Evolutionary conservation across 2,888 invertebrate species (phyloP).

Genomic region (Ectemnius lituratus): DNA sequence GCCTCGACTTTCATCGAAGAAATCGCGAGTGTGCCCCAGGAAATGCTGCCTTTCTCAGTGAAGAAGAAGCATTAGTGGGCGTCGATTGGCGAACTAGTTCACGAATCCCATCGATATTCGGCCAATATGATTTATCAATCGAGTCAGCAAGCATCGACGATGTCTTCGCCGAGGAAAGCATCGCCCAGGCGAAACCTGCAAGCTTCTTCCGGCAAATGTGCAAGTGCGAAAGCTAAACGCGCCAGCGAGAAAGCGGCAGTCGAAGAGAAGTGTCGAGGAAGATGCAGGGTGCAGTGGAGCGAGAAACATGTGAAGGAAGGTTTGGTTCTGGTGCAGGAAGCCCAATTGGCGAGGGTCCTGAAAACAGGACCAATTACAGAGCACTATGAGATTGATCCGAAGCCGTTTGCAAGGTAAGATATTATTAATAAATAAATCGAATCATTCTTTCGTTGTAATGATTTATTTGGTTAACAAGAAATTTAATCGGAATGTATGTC

Average conservation of each 20-base stretch:
- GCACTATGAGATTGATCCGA: constrained; percentile 79
- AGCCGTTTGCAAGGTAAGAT: constrained; percentile 79
- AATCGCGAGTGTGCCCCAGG: no score
- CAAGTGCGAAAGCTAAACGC: constrained; percentile 36
- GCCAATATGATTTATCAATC: constrained; percentile 70
- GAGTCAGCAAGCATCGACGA: constrained; percentile 71
- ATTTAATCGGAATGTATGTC: no score
- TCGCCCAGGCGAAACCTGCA: constrained; percentile 71
- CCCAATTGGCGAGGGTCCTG: constrained; percentile 78
- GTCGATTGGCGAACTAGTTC: not conserved
- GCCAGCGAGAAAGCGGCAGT: constrained; percentile 45
- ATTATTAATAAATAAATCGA: not conserved
- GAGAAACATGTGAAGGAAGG: constrained; percentile 79
- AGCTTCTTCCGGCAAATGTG: constrained; percentile 59
- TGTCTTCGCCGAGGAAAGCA: constrained; percentile 73
- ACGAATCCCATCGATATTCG: not conserved
- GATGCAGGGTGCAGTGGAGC: constrained; percentile 78
- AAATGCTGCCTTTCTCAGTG: no score
- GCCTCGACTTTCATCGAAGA: no score
- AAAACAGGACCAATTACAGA: constrained; percentile 79
- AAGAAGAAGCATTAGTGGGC: not conserved
- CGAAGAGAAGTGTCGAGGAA: constrained; percentile 71
- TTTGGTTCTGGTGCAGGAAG: constrained; percentile 77
- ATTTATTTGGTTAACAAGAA: no score
- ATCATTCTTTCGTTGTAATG: not conserved